phyloP scores from a whole-genome alignment of 1,140 invertebrate species.

The Acarapis woodi region DNA sequence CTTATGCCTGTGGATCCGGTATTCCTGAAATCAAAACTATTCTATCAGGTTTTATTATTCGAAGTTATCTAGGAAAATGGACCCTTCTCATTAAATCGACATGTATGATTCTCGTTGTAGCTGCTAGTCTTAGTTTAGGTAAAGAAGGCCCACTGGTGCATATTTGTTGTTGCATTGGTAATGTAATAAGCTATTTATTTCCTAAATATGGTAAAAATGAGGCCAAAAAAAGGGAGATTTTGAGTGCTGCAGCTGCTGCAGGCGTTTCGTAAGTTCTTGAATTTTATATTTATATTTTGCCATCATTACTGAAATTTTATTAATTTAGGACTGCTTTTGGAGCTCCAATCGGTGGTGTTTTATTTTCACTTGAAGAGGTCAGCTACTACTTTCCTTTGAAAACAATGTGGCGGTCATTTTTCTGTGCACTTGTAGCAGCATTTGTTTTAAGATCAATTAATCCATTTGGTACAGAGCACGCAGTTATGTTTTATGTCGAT shows the following conservation, averaged over 20 bases:
- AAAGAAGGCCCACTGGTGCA: constrained; percentile 99
- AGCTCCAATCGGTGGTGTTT: constrained; percentile 83
- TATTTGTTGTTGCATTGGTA: constrained; percentile 49
- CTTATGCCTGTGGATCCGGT: constrained; percentile 95
- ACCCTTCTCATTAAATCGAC: constrained; percentile 91
- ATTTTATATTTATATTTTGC: too few species aligned
- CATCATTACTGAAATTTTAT: too few species aligned
- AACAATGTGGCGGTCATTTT: constrained; percentile 96
- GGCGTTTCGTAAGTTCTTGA: too few species aligned
- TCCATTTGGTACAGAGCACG: constrained; percentile 96
- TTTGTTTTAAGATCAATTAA: constrained; percentile 90
- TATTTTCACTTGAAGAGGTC: constrained; percentile 94
- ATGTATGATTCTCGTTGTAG: constrained; percentile 44
- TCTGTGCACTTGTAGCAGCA: constrained; percentile 90
- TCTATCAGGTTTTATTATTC: constrained; percentile 91
- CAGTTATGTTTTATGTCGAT: constrained; percentile 91
- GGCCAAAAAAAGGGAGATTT: constrained; percentile 94
- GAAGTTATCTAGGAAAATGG: constrained; percentile 97
- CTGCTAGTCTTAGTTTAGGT: constrained; percentile 75
- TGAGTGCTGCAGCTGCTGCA: constrained; percentile 90
- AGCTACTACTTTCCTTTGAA: constrained; percentile 98
- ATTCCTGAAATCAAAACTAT: constrained; percentile 98
- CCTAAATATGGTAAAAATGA: constrained; percentile 97
- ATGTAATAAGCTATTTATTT: constrained; percentile 93
- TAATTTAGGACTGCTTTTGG: constrained; percentile 99